Conservation (phyloP, 2,797 vertebrate species). For the Pelochelys cantorii region DNA sequence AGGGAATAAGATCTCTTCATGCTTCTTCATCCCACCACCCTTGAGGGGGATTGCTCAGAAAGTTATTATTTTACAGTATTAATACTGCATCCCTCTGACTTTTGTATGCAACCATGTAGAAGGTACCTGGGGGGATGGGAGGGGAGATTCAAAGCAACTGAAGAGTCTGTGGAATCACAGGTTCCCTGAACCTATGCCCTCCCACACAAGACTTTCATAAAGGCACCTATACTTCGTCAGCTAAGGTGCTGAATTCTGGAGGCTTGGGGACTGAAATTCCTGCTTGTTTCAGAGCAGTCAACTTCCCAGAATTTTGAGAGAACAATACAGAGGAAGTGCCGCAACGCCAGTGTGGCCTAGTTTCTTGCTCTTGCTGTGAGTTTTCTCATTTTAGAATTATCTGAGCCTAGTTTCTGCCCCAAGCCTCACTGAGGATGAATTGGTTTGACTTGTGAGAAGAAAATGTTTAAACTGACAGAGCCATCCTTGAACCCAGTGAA, state of each 20-base stretch:
- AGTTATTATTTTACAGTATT: not conserved
- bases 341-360: not conserved
- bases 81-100: not conserved
- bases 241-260: not conserved
- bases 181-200: not conserved
- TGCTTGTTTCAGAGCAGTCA: not conserved
- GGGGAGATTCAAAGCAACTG: not conserved
- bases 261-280: not conserved
- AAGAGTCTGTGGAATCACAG: not conserved
- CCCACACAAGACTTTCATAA: not conserved
- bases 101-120: not conserved
- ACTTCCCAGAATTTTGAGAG: not conserved
- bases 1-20: not conserved
- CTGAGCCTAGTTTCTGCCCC: not conserved
- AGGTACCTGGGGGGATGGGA: not conserved
- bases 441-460: not conserved
- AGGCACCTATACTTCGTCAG: not conserved
- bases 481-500: not conserved
- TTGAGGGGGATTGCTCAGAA: too few species aligned
- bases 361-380: not conserved
- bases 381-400: not conserved
- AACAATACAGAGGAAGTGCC: not conserved
- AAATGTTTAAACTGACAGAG: not conserved
- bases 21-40: not conserved
- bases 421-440: not conserved